Evolutionary conservation across 2,888 invertebrate species (phyloP).

Genomic region (Calameuta pallipes): DNA sequence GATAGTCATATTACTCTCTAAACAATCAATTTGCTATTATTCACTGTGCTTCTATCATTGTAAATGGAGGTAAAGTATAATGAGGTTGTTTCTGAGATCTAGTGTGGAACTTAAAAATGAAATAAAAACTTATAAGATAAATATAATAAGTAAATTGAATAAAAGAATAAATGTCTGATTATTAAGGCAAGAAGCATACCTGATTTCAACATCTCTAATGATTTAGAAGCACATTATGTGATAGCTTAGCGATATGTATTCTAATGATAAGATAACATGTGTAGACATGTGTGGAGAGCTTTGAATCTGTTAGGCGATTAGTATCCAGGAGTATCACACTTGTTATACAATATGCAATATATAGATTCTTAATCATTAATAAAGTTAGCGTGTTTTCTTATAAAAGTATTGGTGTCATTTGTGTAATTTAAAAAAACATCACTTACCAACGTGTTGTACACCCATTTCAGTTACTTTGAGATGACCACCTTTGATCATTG

Average conservation of each 20-base stretch:
- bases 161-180: slow-evolving; percentile 10
- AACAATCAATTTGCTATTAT: slow-evolving; percentile 43
- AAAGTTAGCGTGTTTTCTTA: background rate
- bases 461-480: slow-evolving; percentile 88
- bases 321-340: background rate
- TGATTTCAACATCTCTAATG: slow-evolving; percentile 27
- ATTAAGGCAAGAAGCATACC: slow-evolving; percentile 26
- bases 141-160: background rate
- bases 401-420: background rate
- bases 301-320: background rate
- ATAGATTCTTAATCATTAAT: background rate
- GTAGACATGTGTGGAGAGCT: background rate
- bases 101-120: background rate
- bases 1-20: slow-evolving; percentile 50
- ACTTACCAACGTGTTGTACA: slow-evolving; percentile 77
- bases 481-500: slow-evolving; percentile 86
- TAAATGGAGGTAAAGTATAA: background rate
- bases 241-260: slow-evolving; percentile 32
- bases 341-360: background rate
- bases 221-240: slow-evolving; percentile 23
- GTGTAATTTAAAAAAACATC: slow-evolving; percentile 51
- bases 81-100: background rate
- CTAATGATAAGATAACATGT: slow-evolving; percentile 49
- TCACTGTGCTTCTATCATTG: background rate
- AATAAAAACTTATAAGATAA: background rate